These are phyloP conservation scores for Castor canadensis DNA, from an alignment of 2,113 vertebrate species.

Conservation along the genomic window DNA sequence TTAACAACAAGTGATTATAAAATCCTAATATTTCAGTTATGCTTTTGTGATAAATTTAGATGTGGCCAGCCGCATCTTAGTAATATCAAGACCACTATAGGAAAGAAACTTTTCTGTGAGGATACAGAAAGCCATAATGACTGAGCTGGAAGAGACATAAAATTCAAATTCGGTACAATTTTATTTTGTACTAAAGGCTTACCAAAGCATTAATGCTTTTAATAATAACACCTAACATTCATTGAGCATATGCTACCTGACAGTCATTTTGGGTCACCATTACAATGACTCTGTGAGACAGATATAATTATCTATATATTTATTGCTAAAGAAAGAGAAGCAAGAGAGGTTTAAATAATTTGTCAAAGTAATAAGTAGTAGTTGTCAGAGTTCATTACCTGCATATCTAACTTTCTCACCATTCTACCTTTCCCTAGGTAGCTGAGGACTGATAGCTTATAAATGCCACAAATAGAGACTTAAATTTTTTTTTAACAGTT, in stretches of 20 bases:
- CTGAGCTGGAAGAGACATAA: background rate
- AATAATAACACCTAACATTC: background rate
- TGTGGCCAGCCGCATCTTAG: background rate
- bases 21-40: background rate
- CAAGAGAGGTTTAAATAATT: background rate
- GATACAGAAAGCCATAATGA: background rate
- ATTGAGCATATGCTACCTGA: background rate
- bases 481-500: too few species aligned
- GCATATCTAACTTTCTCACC: background rate
- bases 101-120: background rate
- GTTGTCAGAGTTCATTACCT: background rate
- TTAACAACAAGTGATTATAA: background rate
- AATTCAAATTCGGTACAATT: background rate
- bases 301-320: background rate
- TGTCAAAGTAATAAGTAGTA: background rate
- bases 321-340: slow-evolving; percentile 13
- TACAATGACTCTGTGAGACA: background rate
- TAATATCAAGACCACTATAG: background rate
- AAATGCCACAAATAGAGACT: background rate
- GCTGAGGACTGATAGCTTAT: background rate
- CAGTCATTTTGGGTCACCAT: background rate
- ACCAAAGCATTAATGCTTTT: background rate
- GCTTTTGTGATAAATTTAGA: background rate
- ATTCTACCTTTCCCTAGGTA: background rate
- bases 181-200: background rate